Base-by-base conservation (phyloP, 1,140 invertebrate species). In the Elysia chlorotica region DNA sequence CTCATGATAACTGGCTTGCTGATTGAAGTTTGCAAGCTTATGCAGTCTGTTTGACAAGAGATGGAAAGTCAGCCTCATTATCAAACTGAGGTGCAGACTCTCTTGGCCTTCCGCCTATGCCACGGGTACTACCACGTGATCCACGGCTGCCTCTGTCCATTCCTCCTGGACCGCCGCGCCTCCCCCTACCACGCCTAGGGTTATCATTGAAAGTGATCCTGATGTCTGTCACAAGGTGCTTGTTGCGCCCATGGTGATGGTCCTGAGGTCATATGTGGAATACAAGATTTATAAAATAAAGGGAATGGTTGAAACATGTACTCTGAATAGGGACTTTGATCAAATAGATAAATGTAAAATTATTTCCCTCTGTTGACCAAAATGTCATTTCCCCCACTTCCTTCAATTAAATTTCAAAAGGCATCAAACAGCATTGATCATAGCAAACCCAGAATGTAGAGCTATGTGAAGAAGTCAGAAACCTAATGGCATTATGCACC, bases 61-160 rank as follows among this genome's bases (percentile, higher is more conserved):
- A 95, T 76, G 96, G 96, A 89, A 98, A 97, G 89, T 96, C 95
- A 84, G 93, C 92, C 89, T 95, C 95, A 89, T 98, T 95, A 86
- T 97, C 95, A 65, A 98, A 94, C 87, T 96, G 96, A 28, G 96
- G 96, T 83, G 95, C 95, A 75, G 92, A 88, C 77, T 91, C 91
- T 79, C 89, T 77, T 21, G 76, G 75, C 38, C 73, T 73, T 10
- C 80, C 71, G 48, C 77, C 74, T n/a, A 78, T 48, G 37, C 78
- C 69, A 19, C 74, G 63, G 54, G 74, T 65, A 21, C 79, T 75
- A 28, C 81, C 78, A 38, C 79, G 75, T 48, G 80, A 76, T 62
- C 81, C 75, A 33, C 74, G 63, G 30, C 81, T 76, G 68, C 73
- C 76, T 65, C 71, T 68, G 48, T 36, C 76, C 54, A 36, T 74